Evolutionary conservation across 2,888 invertebrate species (phyloP), one percentile per base, ranked within the genome.

Genomic region (Apamea monoglypha): DNA sequence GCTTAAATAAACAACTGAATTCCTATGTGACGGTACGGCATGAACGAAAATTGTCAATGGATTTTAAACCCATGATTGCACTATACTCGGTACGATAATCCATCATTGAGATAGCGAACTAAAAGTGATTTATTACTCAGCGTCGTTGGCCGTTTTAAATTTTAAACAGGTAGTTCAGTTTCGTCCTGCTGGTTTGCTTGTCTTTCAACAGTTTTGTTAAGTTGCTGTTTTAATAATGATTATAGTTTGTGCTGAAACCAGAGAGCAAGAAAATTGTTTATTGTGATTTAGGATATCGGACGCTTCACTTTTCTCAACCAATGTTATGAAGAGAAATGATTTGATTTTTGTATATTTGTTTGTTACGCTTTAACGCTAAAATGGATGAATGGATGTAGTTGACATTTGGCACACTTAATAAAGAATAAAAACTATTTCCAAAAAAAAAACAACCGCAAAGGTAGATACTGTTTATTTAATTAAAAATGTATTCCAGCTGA

Each of bases 31-130:
- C 71, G 12, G 25, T 47, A 68, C 56, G 67, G 25, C 16, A 67
- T 73, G 50, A 69, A 88, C 87, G 87, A 85, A 87, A 82, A 92
- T 91, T 90, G 91, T 90, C 91, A 91, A 90, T 92, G 89, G 91
- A 91, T 92, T 92, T 92, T 89, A 90, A 91, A 88, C 87, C 91
- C 89, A 91, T 93, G 92, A 94, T 93, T 92, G 92, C 91, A 87
- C 87, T 90, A 88, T 88, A 90, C 90, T 91, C 89, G 75, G 75
- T 86, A 87, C 86, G 91, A 94, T 93, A 93, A 95, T 95, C 94
- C 93, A 95, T 95, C 94, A 95, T 90, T 87, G 91, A 93, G 95
- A 94, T 94, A 94, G 90, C 87, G 85, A 84, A 88, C 89, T 88
- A 91, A 92, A 93, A 92, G 92, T 94, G 94, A 95, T 95, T 94